Conservation (phyloP, 2,797 vertebrate genomes). For the Benthosema pterotum region DNA sequence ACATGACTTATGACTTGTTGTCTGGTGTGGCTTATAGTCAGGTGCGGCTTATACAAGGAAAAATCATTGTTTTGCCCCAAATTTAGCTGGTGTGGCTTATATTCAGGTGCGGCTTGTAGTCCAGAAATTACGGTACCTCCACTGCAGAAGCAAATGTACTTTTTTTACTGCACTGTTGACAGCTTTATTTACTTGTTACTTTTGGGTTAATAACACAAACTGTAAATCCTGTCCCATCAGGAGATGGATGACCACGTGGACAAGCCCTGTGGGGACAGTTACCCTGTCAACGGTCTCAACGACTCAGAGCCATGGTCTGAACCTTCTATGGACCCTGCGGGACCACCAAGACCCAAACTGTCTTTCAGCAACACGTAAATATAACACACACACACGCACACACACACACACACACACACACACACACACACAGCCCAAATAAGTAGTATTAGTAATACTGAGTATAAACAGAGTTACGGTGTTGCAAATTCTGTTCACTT, state of each 20-base stretch:
- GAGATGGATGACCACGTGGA: slow-evolving; percentile 82
- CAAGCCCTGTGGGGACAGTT: slow-evolving; percentile 77
- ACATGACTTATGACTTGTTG: too few species aligned
- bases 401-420: neutral
- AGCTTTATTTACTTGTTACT: neutral
- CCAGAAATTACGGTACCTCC: too few species aligned
- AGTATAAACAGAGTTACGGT: too few species aligned
- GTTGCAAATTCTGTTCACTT: too few species aligned
- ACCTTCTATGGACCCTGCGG: slow-evolving; percentile 81
- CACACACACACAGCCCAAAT: neutral
- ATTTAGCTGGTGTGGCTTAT: too few species aligned
- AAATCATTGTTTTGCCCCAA: too few species aligned
- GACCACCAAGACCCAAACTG: slow-evolving; percentile 88
- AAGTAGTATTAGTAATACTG: too few species aligned
- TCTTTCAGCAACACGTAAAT: slow-evolving; percentile 93
- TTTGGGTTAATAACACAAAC: slow-evolving; percentile 21
- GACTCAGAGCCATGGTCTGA: slow-evolving; percentile 88
- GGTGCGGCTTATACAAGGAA: too few species aligned
- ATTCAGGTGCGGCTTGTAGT: too few species aligned
- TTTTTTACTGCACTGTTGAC: too few species aligned
- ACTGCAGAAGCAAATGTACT: too few species aligned
- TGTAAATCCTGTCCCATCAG: slow-evolving; percentile 62
- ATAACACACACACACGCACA: neutral
- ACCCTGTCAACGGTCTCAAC: slow-evolving; percentile 87
- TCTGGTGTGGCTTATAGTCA: too few species aligned